Evolutionary conservation across 1,140 invertebrate genomes (phyloP), one percentile per base, ranked within the genome.

Genomic region (Hesperophylax magnus): DNA sequence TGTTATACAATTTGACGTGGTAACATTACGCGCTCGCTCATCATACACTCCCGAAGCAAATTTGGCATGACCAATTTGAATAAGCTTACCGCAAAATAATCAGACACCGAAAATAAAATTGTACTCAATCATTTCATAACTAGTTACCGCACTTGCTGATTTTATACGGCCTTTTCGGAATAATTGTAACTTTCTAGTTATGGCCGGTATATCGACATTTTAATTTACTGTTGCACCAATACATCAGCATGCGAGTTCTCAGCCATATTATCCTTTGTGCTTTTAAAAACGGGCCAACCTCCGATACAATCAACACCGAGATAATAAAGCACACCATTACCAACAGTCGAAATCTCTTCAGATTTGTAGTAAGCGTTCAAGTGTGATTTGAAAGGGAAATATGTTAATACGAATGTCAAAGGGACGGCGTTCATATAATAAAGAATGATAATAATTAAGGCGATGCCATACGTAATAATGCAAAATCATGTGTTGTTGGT

Each of bases 121-220:
- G 53, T 31, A 56, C 24, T 58, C 71, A 58, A 75, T 75, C 24
- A 75, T 75, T 75, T 54, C 71, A 54, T 75, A 75, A 75, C 71
- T 75, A 75, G 27, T 75, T 58, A 58, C 52, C 52, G 54, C 52
- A 31, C 22, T 75, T 75, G 71, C 31, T 54, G 71, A 58, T 75
- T 72, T 72, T 7, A 56, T 75, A 56, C 27, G 18, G 52, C 52
- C 54, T 75, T 56, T 58, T 75, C 67, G 39, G 22, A 71, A 52
- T 65, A 22, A 31, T 24, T 71, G 2, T 52, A 71, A 71, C 67
- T 71, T 71, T 71, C 67, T 71, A 71, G 67, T 71, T 71, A 67
- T 27, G 22, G 27, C 63, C 8, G 63, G 17, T 67, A n/a, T 67
- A 67, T 67, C 63, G 67, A 24, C n/a, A 52, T 47, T 52, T 71